phyloP scores from a whole-genome alignment of 2,888 invertebrate genomes.

The Periphyllus acericola region DNA sequence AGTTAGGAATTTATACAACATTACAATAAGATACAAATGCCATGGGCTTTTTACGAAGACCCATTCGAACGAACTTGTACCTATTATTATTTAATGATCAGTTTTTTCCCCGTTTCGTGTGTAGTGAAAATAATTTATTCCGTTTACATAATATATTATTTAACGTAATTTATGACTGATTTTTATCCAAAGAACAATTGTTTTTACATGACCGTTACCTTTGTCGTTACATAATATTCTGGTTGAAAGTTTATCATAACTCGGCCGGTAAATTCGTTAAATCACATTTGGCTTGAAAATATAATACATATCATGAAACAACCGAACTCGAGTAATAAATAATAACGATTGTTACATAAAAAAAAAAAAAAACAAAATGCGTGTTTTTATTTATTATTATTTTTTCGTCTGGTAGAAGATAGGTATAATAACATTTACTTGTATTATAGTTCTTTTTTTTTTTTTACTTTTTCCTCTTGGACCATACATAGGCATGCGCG shows the following conservation, averaged over 20 bases:
- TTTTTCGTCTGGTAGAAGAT: conserved; percentile 22
- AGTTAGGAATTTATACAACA: not conserved
- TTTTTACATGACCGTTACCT: not conserved
- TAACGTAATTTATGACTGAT: conserved; percentile 7
- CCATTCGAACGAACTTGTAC: not conserved
- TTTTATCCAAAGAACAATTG: conserved; percentile 7
- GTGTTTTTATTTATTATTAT: not conserved
- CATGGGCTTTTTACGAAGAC: not conserved
- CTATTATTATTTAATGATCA: not conserved
- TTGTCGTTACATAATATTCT: not conserved
- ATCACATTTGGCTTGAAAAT: not conserved
- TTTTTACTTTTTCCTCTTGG: not conserved
- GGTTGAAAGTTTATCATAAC: not conserved
- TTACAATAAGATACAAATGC: not conserved
- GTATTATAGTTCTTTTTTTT: not conserved
- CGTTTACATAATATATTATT: conserved; percentile 4
- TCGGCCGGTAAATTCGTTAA: conserved; percentile 6
- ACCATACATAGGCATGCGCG: conserved; percentile 11
- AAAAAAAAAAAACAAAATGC: not conserved
- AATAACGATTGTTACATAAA: conserved; percentile 23
- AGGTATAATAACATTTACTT: not conserved
- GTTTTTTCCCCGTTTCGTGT: not conserved
- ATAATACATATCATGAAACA: not conserved
- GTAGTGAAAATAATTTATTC: not conserved
- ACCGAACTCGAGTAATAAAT: conserved; percentile 6